Evolutionary conservation across 2,797 vertebrate species (phyloP), one percentile per base, ranked within the genome.

Genomic region (Natrix natrix): DNA sequence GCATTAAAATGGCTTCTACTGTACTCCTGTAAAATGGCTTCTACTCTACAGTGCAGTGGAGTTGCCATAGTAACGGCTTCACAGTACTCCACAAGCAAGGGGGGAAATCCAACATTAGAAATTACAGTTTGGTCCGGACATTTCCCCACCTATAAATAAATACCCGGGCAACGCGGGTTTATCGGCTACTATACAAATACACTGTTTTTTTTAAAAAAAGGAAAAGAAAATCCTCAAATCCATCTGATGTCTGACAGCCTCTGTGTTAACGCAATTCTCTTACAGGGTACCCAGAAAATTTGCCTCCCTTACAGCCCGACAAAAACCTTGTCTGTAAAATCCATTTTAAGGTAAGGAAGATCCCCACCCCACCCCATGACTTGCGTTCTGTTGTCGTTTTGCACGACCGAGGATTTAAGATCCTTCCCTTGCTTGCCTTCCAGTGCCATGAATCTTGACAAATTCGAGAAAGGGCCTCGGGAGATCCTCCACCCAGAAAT

Each of bases 381-480:
- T 8, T 43, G 37, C 0, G 1, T 22, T 20, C 74, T 0, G 20
- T 11, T 11, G 74, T 17, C 37, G n/a, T 48, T 12, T 48, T 12
- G 37, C 74, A 5, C 20, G 1, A 22, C 22, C 3, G 2, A 48
- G 74, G 26, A 83, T 48, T 37, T 12, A 55, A 32, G 16, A 57
- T 8, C 14, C 11, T 4, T 32, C 4, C 7, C 32, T 37, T 37
- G 32, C 4, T 97, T 97, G 54, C 83, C 4, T 98, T 97, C 91
- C 97, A 99, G 99, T 98, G 99, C 99, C 97, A 99, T 99, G 99
- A 99, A 98, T 97, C 98, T 99, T 97, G 99, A 99, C 97, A 98
- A 99, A 97, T 99, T 99, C 96, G 99, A 99, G 96, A 99, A 98
- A 97, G 98, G 99, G 94, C 99, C 99, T 86, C 98, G 99, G 96